Percentiles rank a stretch among this genome's conserved stretches.
phyloP scores from a whole-genome alignment of 2,113 vertebrate genomes.

The Lepisosteus oculatus region DNA sequence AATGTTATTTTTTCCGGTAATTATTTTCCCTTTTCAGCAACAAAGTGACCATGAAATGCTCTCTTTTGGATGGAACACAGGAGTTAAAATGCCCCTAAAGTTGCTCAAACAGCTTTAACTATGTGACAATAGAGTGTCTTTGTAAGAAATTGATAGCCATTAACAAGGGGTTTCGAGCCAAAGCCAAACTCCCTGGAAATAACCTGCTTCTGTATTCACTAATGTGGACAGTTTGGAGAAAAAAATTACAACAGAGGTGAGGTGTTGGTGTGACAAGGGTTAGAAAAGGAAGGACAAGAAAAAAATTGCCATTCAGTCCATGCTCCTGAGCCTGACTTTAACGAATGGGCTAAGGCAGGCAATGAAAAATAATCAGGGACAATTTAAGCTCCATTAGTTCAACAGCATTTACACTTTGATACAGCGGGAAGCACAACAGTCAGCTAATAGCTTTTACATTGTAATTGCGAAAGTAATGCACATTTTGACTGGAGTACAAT shows the following conservation, averaged over 20 bases:
- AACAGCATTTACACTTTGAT: slow-evolving; percentile 26
- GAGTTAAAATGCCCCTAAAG: slow-evolving; percentile 12
- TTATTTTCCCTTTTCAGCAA: slow-evolving; percentile 55
- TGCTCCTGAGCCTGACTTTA: slow-evolving; percentile 1
- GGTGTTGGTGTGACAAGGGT: background rate
- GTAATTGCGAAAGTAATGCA: slow-evolving; percentile 20
- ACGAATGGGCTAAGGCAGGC: slow-evolving; percentile 3
- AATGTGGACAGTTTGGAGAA: slow-evolving; percentile 19
- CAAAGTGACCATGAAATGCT: slow-evolving; percentile 35
- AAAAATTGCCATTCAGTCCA: slow-evolving; percentile 1
- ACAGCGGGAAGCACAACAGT: slow-evolving; percentile 23
- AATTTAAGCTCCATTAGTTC: slow-evolving; percentile 26
- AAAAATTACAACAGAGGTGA: slow-evolving; percentile 16
- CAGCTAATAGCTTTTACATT: slow-evolving; percentile 30
- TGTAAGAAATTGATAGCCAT: slow-evolving; percentile 25
- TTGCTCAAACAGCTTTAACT: slow-evolving; percentile 20
- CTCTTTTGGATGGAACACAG: slow-evolving; percentile 14
- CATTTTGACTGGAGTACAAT: slow-evolving; percentile 13
- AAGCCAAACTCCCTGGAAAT: background rate
- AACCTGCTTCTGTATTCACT: slow-evolving; percentile 5
- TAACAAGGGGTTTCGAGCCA: slow-evolving; percentile 7
- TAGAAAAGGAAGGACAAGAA: background rate
- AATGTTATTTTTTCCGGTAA: slow-evolving; percentile 69
- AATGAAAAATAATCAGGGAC: slow-evolving; percentile 15
- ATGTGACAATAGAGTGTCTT: background rate